These are phyloP conservation scores for Ochropacha duplaris DNA, from an alignment of 2,888 invertebrate genomes.

Conservation along the genomic window DNA sequence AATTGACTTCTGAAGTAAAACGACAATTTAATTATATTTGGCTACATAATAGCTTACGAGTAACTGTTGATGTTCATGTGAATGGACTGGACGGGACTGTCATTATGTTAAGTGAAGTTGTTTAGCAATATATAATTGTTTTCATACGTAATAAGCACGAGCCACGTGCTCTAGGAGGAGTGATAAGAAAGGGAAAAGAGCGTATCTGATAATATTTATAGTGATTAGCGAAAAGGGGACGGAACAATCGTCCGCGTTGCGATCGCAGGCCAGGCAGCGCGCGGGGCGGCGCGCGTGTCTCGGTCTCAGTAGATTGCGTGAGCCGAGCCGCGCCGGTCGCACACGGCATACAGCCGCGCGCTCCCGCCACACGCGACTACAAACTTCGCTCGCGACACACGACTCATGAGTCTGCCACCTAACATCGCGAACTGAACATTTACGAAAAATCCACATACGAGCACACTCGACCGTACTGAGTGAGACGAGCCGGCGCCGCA, in stretches of 20 bases:
- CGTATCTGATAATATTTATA: conserved; percentile 81
- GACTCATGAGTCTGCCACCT: conserved; percentile 46
- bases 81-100: no score
- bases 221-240: conserved; percentile 83
- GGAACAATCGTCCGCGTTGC: conserved; percentile 71
- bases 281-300: conserved; percentile 85
- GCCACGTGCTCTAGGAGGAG: conserved; percentile 68
- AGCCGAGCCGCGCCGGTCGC: conserved; percentile 85
- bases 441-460: conserved; percentile 38
- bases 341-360: conserved; percentile 61
- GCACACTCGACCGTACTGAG: conserved; percentile 26
- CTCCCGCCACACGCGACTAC: conserved; percentile 65
- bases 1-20: conserved; percentile 19
- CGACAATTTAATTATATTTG: neutral
- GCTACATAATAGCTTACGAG: neutral
- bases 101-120: neutral
- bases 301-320: conserved; percentile 85
- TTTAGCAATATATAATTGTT: neutral
- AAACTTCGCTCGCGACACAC: conserved; percentile 76
- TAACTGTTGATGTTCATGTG: neutral
- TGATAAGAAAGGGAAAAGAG: conserved; percentile 79
- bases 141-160: conserved; percentile 14
- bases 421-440: conserved; percentile 47
- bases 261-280: conserved; percentile 67
- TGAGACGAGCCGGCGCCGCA: conserved; percentile 63